Evolutionary conservation across 2,113 vertebrate species (phyloP).

Genomic region (Mobula birostris): DNA sequence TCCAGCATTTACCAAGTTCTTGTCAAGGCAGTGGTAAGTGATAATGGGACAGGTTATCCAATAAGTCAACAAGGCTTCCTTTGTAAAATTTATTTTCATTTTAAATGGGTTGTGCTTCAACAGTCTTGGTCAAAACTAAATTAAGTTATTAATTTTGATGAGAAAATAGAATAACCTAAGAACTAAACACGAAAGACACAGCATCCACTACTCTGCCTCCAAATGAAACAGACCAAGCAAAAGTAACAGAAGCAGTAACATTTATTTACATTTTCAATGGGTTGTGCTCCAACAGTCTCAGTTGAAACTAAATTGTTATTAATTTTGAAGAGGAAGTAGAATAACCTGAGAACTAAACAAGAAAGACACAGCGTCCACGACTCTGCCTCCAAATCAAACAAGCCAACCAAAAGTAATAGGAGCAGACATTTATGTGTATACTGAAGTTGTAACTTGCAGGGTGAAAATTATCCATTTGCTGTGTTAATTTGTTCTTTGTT

Average conservation of each 20-base stretch:
- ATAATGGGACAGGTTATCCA: neutral
- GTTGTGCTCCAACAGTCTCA: neutral
- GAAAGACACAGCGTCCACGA: neutral
- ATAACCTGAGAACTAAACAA: neutral
- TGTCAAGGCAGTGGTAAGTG: conserved; percentile 27
- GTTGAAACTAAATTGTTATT: neutral
- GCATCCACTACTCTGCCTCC: neutral
- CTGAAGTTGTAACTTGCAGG: neutral
- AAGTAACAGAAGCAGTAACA: neutral
- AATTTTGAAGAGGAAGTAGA: neutral
- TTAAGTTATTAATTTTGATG: neutral
- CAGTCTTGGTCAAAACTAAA: neutral
- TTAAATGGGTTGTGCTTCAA: neutral
- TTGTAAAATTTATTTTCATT: neutral
- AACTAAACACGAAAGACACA: neutral
- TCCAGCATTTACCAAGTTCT: conserved; percentile 7
- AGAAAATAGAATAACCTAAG: neutral
- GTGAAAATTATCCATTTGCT: neutral
- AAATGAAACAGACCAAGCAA: neutral
- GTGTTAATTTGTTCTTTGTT: neutral
- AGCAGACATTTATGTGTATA: neutral
- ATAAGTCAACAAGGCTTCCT: neutral
- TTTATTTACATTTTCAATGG: neutral
- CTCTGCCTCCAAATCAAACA: neutral
- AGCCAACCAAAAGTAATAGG: neutral